Percentiles rank a stretch among this genome's conserved stretches.
phyloP scores from a whole-genome alignment of 2,113 vertebrate species.

The Eupsittula cactorum region DNA sequence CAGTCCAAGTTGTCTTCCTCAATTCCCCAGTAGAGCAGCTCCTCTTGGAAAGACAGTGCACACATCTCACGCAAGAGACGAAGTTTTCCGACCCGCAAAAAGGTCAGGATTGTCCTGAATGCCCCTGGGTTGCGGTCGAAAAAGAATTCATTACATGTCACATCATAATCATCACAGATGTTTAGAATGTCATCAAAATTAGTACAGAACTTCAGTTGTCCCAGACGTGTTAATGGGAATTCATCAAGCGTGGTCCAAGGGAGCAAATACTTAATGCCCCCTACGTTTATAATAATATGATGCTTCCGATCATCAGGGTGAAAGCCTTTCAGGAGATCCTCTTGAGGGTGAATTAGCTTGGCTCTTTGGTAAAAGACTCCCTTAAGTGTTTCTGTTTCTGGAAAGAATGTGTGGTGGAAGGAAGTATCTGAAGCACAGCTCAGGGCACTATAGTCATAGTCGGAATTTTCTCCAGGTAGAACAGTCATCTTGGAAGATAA shows the following conservation, averaged over 20 bases:
- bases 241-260: conserved; percentile 97
- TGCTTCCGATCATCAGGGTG: conserved; percentile 81
- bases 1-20: conserved; percentile 92
- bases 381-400: conserved; percentile 85
- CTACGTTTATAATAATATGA: conserved; percentile 94
- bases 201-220: conserved; percentile 90
- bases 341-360: conserved; percentile 74
- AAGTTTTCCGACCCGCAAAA: conserved; percentile 91
- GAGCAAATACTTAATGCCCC: conserved; percentile 92
- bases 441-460: conserved; percentile 95
- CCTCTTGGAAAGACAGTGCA: conserved; percentile 93
- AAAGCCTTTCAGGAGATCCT: conserved; percentile 53
- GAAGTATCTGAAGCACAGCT: conserved; percentile 92
- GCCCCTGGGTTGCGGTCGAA: conserved; percentile 96
- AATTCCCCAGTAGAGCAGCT: conserved; percentile 97
- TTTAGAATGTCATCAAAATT: conserved; percentile 96
- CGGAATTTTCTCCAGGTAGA: conserved; percentile 92
- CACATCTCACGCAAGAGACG: conserved; percentile 93
- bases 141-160: conserved; percentile 94
- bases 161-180: conserved; percentile 95
- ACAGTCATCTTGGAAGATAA: conserved; percentile 89
- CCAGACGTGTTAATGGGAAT: conserved; percentile 92
- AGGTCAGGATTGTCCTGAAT: conserved; percentile 94
- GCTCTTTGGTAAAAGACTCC: conserved; percentile 93
- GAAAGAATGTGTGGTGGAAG: conserved; percentile 81